Base-by-base conservation (phyloP, 2,888 invertebrate genomes). In the Brachyptera risi region DNA sequence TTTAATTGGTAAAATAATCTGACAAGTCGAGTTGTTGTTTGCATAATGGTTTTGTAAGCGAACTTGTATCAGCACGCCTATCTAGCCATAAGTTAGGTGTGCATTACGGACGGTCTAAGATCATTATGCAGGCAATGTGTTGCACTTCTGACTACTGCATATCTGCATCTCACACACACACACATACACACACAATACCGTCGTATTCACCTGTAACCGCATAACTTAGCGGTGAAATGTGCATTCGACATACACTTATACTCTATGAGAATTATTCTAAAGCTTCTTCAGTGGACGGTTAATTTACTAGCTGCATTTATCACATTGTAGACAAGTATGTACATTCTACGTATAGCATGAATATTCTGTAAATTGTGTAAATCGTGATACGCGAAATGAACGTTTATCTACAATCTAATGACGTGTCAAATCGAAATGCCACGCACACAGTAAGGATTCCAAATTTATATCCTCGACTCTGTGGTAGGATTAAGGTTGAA, bases 301-400 rank as follows among this genome's bases (percentile, higher is more conserved):
- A 59, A 50, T 59, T 59, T 60, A 60, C 60, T 27, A 27, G 21
- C 42, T 15, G 42, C 54, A 54, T 60, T 44, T 60, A 40, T 60
- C 60, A 60, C 54, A 31, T 21, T 5, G 54, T 7, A 21, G 54
- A 54, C 54, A 54, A 54, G 54, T 35, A 54, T 37, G 37, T 9
- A 23, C 54, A 27, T n/a, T 51, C 26, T 51, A 17, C 7, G n/a
- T 24, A 27, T 17, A 26, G 17, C 19, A 51, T 17, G 27, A 31
- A 51, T 51, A 17, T 19, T 51, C 26, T 24, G 50, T 51, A 26
- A 51, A 51, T 17, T 27, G 27, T 27, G 27, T 5, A 27, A 51
- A 51, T 51, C 50, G 50, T 51, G 50, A 51, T 26, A 51, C 31
- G 17, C 27, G 50, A 27, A 27, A 51, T 51, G 5, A 51, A 27